Percentiles rank a stretch among this genome's conserved stretches.
Conservation (phyloP, 2,113 vertebrate genomes). For the Pseudorectes ferrugineus region DNA sequence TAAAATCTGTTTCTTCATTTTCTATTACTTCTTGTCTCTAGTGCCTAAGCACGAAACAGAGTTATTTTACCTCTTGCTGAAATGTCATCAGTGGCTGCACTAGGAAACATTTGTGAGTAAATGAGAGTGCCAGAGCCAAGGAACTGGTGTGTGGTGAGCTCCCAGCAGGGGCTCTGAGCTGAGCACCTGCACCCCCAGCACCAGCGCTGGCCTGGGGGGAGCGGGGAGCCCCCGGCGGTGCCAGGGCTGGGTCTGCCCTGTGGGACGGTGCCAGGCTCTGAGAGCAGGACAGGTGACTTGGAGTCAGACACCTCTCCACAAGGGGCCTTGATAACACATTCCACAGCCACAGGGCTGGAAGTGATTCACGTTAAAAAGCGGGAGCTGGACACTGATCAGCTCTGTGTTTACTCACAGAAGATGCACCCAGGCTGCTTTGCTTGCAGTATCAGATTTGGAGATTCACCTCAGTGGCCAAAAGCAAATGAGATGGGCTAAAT, state of each 20-base stretch:
- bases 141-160: neutral
- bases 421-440: neutral
- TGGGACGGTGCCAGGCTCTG: neutral
- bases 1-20: neutral
- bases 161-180: neutral
- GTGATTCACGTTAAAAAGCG: neutral
- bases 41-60: neutral
- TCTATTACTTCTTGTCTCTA: neutral
- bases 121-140: neutral
- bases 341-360: neutral
- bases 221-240: rapidly evolving
- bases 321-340: rapidly evolving
- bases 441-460: neutral
- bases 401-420: neutral
- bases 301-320: neutral
- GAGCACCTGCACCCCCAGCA: neutral
- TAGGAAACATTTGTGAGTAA: neutral
- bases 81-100: neutral
- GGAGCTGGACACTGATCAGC: neutral
- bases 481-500: neutral
- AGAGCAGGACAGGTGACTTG: rapidly evolving
- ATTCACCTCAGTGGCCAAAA: neutral
- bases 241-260: neutral
- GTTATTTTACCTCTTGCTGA: neutral
- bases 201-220: rapidly evolving